Base-by-base conservation (phyloP, 2,113 vertebrate genomes). In the Mellivora capensis region DNA sequence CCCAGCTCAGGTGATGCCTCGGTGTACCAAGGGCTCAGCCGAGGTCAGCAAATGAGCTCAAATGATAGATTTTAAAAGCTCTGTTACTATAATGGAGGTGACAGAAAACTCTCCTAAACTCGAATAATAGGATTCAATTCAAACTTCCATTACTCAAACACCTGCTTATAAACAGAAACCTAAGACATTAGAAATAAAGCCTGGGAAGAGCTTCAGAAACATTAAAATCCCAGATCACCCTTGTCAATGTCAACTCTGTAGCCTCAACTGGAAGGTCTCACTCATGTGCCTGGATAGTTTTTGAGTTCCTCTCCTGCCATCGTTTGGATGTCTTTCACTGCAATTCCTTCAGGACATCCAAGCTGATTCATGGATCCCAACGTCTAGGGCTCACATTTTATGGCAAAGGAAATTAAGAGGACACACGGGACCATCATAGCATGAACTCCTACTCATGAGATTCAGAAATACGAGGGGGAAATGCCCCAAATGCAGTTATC, bases 41-140 rank as follows among this genome's bases (percentile, higher is more conserved):
- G 23, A 97, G 54, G 72, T 93, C 77, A 80, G 2, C 9, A 61
- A 96, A 93, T 88, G 39, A 95, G 82, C 44, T 72, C 52, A 87
- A 49, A 49, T 44, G 39, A 91, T 34, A 82, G 89, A 93, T 81
- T 94, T 47, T 47, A 31, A 82, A 87, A 86, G 62, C n/a, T 88
- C 31, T 72, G n/a, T 69, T 88, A 47, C 62, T 18, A 57, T 85
- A 81, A 95, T 47, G 31, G 74, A 59, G 21, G 49, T 88, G 76
- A 52, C 39, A 62, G 72, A 61, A 94, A 84, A 93, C 52, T 23
- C 4, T 54, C 27, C 13, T 67, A 85, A 74, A 88, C 62, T 90
- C 77, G 42, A 89, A 85, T 74, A 47, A 81, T 47, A 62, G 52
- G 37, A 87, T 94, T 82, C 25, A 25, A 72, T 84, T 79, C 42